A percentile compares a stretch with the other conserved stretches of the same genome.
These are phyloP conservation scores for Staurois parvus DNA, from an alignment of 2,797 vertebrate genomes.

Conservation along the genomic window DNA sequence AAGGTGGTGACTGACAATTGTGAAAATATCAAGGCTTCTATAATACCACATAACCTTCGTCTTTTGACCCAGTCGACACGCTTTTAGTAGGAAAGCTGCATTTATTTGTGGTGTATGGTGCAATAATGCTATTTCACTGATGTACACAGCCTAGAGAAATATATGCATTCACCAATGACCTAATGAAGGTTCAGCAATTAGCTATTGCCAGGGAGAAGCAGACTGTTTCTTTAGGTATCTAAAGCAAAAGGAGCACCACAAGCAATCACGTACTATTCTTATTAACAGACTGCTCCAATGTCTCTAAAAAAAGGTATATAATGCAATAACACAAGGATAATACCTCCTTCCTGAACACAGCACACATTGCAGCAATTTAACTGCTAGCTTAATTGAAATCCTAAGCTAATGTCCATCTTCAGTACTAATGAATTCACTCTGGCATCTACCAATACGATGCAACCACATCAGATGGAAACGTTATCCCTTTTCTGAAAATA, in stretches of 20 bases:
- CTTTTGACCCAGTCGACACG: neutral
- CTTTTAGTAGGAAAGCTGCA: conserved; percentile 2
- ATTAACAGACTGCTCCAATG: neutral
- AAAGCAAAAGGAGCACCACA: neutral
- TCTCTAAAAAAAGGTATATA: neutral
- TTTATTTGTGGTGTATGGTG: conserved; percentile 13
- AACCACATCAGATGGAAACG: neutral
- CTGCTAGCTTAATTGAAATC: neutral
- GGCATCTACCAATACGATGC: neutral
- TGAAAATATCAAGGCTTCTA: neutral
- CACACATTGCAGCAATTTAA: neutral
- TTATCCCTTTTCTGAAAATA: neutral
- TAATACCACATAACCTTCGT: neutral
- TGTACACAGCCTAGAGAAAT: conserved; percentile 24
- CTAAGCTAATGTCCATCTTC: neutral
- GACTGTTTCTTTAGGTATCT: neutral
- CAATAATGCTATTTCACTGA: conserved; percentile 4
- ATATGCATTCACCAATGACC: conserved; percentile 10
- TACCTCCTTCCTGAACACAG: neutral
- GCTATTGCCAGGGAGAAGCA: neutral
- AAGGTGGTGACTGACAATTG: neutral
- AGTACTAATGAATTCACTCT: neutral
- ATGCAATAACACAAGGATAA: neutral
- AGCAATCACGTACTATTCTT: neutral
- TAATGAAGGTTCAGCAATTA: conserved; percentile 2